A percentile compares a stretch with the other conserved stretches of the same genome.
Evolutionary conservation across 2,888 invertebrate species (phyloP).

Genomic region (Andrena haemorrhoa): DNA sequence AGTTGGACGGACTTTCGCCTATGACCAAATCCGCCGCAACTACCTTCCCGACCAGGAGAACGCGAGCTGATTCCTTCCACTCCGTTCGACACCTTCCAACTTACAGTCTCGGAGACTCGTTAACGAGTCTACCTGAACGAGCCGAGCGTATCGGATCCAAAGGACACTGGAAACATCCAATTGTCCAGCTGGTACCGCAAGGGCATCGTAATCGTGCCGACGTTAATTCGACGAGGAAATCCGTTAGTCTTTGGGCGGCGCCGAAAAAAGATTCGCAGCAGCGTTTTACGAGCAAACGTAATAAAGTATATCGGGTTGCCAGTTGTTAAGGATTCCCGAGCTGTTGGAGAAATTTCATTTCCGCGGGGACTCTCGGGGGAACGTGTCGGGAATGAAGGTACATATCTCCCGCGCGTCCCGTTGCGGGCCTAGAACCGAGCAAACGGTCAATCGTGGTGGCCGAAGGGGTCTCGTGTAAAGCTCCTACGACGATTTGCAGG

Average conservation of each 20-base stretch:
- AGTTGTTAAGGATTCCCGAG: conserved; percentile 16
- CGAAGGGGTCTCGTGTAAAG: conserved; percentile 5
- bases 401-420: background rate
- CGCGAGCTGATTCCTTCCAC: conserved; percentile 36
- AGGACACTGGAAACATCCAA: no score
- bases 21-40: conserved; percentile 88
- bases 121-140: background rate
- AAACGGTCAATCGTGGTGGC: conserved; percentile 29
- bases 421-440: conserved; percentile 5
- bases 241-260: background rate
- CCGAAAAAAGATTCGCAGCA: background rate
- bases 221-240: background rate
- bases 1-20: conserved; percentile 87
- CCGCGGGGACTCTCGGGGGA: background rate
- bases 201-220: background rate
- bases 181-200: no score
- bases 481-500: conserved; percentile 30
- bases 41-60: conserved; percentile 87
- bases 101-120: background rate
- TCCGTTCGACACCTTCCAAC: conserved; percentile 9
- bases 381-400: conserved; percentile 15
- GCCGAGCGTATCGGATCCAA: background rate
- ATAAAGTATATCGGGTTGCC: background rate
- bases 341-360: conserved; percentile 33
- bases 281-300: background rate